A percentile compares a stretch with the other conserved stretches of the same genome.
phyloP scores from a whole-genome alignment of 2,888 invertebrate genomes.

The Melipona beecheii region DNA sequence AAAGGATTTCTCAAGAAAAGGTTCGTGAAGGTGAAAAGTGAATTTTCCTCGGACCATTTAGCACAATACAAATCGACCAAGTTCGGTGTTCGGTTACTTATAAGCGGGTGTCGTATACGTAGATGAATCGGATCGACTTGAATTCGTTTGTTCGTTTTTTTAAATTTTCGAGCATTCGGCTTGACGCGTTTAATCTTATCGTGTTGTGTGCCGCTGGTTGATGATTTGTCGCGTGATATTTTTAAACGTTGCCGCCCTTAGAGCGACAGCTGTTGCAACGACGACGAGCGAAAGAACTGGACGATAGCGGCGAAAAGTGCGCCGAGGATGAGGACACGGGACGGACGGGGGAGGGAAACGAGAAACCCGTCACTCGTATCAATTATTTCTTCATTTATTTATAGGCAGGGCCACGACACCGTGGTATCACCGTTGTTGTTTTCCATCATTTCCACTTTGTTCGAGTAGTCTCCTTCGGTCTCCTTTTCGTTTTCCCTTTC shows the following conservation, averaged over 20 bases:
- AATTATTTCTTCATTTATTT: constrained; percentile 79
- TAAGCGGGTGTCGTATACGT: neutral
- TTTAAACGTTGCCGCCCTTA: constrained; percentile 70
- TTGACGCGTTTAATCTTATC: constrained; percentile 7
- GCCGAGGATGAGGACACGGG: constrained; percentile 44
- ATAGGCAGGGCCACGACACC: constrained; percentile 78
- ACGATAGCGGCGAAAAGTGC: constrained; percentile 70
- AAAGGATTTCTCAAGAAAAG: neutral
- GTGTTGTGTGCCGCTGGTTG: constrained; percentile 28
- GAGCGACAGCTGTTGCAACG: constrained; percentile 18
- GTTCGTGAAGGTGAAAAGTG: neutral
- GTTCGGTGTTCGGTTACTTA: neutral
- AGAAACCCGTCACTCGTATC: constrained; percentile 74
- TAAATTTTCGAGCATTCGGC: constrained; percentile 42
- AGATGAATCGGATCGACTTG: neutral
- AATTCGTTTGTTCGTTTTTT: constrained; percentile 17
- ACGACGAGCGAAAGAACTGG: constrained; percentile 62
- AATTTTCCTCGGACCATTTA: neutral
- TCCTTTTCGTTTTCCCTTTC: constrained; percentile 39
- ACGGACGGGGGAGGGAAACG: neutral
- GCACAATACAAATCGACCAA: too few species aligned
- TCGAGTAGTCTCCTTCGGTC: constrained; percentile 4
- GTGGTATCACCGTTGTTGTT: constrained; percentile 80
- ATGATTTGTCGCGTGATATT: constrained; percentile 69
- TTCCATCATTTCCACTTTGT: constrained; percentile 72